Conservation (phyloP, 2,113 vertebrate species). For the Sinocyclocheilus rhinocerous region DNA sequence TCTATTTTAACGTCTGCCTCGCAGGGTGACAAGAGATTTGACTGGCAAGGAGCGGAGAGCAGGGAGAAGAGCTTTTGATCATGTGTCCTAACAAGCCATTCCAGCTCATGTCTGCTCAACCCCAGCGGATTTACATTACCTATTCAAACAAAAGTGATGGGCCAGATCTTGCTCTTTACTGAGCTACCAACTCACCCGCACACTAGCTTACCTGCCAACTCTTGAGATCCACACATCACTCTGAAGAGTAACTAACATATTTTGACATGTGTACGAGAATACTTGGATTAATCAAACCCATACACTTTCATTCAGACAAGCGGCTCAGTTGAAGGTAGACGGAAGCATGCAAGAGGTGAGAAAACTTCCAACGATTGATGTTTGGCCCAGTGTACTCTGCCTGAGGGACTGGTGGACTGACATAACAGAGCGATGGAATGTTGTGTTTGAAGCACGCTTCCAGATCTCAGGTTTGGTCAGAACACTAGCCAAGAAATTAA, state of each 20-base stretch:
- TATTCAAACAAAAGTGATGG: conserved; percentile 98
- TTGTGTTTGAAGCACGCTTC: conserved; percentile 61
- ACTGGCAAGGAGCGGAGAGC: conserved; percentile 92
- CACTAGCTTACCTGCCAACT: not conserved
- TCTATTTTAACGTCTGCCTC: conserved; percentile 95
- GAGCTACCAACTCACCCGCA: conserved; percentile 18
- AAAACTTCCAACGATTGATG: conserved; percentile 79
- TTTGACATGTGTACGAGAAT: conserved; percentile 44
- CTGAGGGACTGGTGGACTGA: conserved; percentile 82
- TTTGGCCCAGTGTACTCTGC: conserved; percentile 83
- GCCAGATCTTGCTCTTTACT: conserved; percentile 68
- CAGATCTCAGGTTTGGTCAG: conserved; percentile 61
- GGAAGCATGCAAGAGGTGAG: conserved; percentile 71
- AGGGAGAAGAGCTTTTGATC: conserved; percentile 89
- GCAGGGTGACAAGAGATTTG: conserved; percentile 91
- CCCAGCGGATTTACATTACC: conserved; percentile 92
- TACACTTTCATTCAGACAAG: conserved; percentile 83
- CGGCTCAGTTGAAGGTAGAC: conserved; percentile 84
- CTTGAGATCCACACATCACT: conserved; percentile 22
- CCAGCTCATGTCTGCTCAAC: conserved; percentile 92
- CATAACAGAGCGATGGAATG: conserved; percentile 67
- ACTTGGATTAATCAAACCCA: conserved; percentile 81
- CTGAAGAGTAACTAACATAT: conserved; percentile 33
- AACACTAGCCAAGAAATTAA: conserved; percentile 66
- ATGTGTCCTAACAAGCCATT: conserved; percentile 98